Evolutionary conservation across 1,140 invertebrate species (phyloP), one percentile per base, ranked within the genome.

Genomic region (Lasaia peninsularis): DNA sequence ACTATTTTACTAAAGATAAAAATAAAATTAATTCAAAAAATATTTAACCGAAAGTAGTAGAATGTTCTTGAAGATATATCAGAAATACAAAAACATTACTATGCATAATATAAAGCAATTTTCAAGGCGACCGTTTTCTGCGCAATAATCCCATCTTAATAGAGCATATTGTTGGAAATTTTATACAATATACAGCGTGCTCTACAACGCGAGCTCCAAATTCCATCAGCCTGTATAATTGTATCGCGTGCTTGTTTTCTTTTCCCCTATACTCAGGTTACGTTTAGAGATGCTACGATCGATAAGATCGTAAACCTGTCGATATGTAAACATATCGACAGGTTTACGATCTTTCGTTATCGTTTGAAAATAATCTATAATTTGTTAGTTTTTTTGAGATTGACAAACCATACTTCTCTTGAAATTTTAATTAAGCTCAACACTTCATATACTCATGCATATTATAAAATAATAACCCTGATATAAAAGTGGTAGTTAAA

Each of bases 111-210:
- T 21, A 48, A 20, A 48, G 40, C 40, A 48, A 48, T 48, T 48
- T 48, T 48, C 40, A 10, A 48, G 20, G 16, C 40, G 18, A 21
- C 40, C 40, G 11, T 48, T 48, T 48, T 48, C 40, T 48, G 40
- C 40, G 40, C 40, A 21, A 48, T 48, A 48, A 48, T 48, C 40
- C 40, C 40, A 21, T 48, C 40, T 48, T 48, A 48, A 48, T 48
- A 48, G 40, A 48, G 40, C 20, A 48, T 48, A 48, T 48, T 48
- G 40, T 48, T 48, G 40, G 40, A 48, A 48, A 48, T 48, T 48
- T 48, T 48, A 48, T 48, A 48, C 18, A 44, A 44, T 20, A 48
- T 48, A 48, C 40, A 48, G 40, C 40, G 40, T 48, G 40, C 11
- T 48, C 40, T 20, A 21, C 20, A 48, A 48, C 18, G 10, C 40